These are phyloP conservation scores for Perdita meconis DNA, from an alignment of 2,888 invertebrate genomes.

Conservation along the genomic window DNA sequence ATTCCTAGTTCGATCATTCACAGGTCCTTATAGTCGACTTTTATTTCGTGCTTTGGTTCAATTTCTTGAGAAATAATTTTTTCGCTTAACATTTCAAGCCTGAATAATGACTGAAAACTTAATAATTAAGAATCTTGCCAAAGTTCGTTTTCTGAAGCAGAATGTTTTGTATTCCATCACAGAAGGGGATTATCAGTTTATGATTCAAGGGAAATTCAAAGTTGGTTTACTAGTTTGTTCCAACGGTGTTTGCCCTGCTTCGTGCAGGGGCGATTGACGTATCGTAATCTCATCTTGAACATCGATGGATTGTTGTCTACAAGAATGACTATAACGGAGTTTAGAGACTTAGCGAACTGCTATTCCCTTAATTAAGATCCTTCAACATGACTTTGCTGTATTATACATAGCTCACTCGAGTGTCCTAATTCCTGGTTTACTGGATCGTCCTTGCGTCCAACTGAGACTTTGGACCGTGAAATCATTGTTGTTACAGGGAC, in stretches of 20 bases:
- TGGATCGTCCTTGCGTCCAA: neutral
- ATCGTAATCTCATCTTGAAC: neutral
- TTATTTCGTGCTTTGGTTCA: too few relatives aligned
- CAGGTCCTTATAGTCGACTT: too few relatives aligned
- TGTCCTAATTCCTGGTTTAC: neutral
- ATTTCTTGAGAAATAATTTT: too few relatives aligned
- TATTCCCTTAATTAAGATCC: neutral
- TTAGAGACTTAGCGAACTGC: neutral
- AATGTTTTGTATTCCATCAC: neutral
- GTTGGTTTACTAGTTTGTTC: neutral
- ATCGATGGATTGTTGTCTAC: neutral
- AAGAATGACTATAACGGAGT: neutral
- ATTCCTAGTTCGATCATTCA: too few relatives aligned
- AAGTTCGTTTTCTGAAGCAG: neutral
- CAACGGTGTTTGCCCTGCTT: neutral
- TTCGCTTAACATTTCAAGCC: too few relatives aligned
- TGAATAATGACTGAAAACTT: too few relatives aligned
- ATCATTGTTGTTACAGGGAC: neutral
- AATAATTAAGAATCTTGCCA: neutral
- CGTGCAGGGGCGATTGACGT: neutral
- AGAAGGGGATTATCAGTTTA: neutral
- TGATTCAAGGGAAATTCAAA: neutral
- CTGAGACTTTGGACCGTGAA: neutral
- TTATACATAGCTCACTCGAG: neutral
- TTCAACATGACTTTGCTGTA: neutral